These are phyloP conservation scores for Eulemur mongoz DNA, from an alignment of 2,797 vertebrate genomes.

Conservation along the genomic window DNA sequence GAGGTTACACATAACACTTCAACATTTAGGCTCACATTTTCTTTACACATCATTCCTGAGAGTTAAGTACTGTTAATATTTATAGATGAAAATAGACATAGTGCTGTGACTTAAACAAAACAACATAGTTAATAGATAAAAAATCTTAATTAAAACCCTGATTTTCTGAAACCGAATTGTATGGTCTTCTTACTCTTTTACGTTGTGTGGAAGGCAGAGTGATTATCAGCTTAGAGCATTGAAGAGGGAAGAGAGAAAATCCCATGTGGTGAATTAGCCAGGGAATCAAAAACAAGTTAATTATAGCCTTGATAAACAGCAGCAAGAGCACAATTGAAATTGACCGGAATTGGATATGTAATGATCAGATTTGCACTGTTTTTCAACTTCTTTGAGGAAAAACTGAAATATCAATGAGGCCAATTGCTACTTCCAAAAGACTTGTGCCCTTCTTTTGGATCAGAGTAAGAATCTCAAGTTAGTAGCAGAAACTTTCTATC, in stretches of 20 bases:
- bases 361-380: background rate
- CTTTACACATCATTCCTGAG: background rate
- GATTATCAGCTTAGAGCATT: background rate
- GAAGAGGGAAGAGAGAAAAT: constrained; percentile 17
- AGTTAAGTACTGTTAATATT: background rate
- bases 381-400: background rate
- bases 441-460: background rate
- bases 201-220: background rate
- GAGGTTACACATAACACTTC: background rate
- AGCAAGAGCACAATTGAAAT: background rate
- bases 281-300: constrained; percentile 23
- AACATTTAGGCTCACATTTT: background rate
- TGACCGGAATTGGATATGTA: background rate
- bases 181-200: background rate
- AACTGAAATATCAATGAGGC: background rate
- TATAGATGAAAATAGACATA: background rate
- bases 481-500: background rate
- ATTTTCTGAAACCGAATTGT: background rate
- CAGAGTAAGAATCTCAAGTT: background rate
- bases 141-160: background rate
- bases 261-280: background rate
- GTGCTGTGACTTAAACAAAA: background rate
- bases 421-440: background rate
- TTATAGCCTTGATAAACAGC: constrained; percentile 11
- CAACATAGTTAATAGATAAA: background rate